These are phyloP conservation scores for Osedax fenrisi DNA, from an alignment of 2,888 invertebrate species.

Conservation along the genomic window DNA sequence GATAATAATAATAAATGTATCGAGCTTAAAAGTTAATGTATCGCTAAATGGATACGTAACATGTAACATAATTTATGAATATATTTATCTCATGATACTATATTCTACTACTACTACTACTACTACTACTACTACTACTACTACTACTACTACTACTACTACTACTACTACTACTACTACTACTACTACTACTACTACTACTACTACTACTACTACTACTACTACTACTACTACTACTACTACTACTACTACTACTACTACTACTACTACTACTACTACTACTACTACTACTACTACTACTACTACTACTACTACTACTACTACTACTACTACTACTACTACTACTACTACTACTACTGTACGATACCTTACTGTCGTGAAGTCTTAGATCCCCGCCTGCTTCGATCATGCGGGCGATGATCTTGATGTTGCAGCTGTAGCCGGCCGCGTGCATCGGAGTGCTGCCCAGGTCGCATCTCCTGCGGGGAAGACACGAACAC, in stretches of 20 bases:
- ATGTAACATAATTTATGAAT: no score
- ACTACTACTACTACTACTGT: no score
- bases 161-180: slow-evolving; percentile 18
- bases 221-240: slow-evolving; percentile 32
- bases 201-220: slow-evolving; percentile 31
- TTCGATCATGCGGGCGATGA: slow-evolving; percentile 46
- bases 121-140: slow-evolving; percentile 31
- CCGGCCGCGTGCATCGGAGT: slow-evolving; percentile 52
- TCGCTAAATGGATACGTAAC: no score
- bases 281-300: no score
- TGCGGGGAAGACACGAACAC: slow-evolving; percentile 31
- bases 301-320: no score
- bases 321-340: no score
- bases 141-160: slow-evolving; percentile 28
- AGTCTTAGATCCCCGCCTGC: slow-evolving; percentile 51
- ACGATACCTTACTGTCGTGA: slow-evolving; percentile 47
- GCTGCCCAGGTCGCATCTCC: slow-evolving; percentile 47
- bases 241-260: slow-evolving; percentile 30
- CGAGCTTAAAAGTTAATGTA: no score
- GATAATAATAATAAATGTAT: no score
- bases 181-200: no score
- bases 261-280: no score
- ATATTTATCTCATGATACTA: no score
- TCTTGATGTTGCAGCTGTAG: slow-evolving; percentile 45
- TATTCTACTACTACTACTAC: no score